Conservation (phyloP, 2,797 vertebrate species). For the Catostomus latipinnis region DNA sequence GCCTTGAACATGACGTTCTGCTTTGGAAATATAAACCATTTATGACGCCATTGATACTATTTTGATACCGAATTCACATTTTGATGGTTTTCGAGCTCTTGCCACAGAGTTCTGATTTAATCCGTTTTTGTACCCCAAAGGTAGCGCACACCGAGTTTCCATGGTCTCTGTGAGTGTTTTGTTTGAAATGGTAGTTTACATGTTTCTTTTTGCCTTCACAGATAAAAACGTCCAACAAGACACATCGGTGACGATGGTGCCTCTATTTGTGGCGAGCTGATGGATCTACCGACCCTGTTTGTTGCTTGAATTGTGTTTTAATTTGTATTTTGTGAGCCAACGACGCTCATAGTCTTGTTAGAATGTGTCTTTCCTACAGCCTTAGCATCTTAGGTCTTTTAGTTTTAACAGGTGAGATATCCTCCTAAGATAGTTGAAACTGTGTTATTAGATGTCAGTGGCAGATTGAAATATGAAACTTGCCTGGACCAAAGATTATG, state of each 20-base stretch:
- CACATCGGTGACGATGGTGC: slow-evolving; percentile 59
- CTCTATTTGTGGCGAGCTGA: slow-evolving; percentile 56
- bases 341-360: slow-evolving; percentile 32
- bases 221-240: slow-evolving; percentile 67
- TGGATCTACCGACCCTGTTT: slow-evolving; percentile 34
- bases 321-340: slow-evolving; percentile 47
- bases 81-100: background rate
- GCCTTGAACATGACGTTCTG: slow-evolving; percentile 28
- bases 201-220: slow-evolving; percentile 59
- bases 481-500: background rate
- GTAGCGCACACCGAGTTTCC: background rate
- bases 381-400: slow-evolving; percentile 66
- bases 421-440: too few relatives aligned
- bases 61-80: background rate
- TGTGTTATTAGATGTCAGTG: too few relatives aligned
- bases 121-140: background rate
- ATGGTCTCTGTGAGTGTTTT: background rate
- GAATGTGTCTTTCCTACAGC: slow-evolving; percentile 63
- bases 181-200: background rate
- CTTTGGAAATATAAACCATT: background rate
- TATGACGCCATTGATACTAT: background rate
- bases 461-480: background rate
- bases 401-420: slow-evolving; percentile 70
- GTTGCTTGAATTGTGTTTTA: slow-evolving; percentile 39
- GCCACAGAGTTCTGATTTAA: background rate